Evolutionary conservation across 1,140 invertebrate genomes (phyloP).

Genomic region (Drosophila sproati): DNA sequence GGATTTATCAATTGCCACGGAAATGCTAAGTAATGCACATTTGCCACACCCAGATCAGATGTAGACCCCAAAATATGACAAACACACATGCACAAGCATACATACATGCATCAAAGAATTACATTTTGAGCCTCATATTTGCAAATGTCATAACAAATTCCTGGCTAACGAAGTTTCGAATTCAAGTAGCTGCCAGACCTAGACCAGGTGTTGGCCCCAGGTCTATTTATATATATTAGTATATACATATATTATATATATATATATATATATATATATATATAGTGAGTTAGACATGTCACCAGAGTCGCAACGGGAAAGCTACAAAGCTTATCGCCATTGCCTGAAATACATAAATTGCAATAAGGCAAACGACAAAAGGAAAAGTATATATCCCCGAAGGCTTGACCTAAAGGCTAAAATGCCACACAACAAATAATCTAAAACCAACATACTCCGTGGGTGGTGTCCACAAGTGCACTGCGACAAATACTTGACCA

Average conservation of each 20-base stretch:
- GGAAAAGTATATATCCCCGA: constrained; percentile 51
- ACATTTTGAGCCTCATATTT: constrained; percentile 41
- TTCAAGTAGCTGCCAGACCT: constrained; percentile 44
- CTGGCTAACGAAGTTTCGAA: constrained; percentile 54
- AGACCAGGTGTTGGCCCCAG: constrained; percentile 56
- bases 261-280: constrained; percentile 13
- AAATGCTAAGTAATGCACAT: constrained; percentile 67
- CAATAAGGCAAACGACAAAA: constrained; percentile 61
- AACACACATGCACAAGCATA: constrained; percentile 2
- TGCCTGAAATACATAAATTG: constrained; percentile 69
- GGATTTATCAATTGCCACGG: constrained; percentile 65
- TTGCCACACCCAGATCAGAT: constrained; percentile 58
- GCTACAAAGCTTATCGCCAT: constrained; percentile 26
- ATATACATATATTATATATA: background rate
- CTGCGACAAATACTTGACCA: background rate
- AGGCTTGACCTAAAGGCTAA: constrained; percentile 54
- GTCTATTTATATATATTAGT: constrained; percentile 36
- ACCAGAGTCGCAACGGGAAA: constrained; percentile 43
- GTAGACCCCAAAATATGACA: constrained; percentile 35
- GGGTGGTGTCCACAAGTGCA: constrained; percentile 45
- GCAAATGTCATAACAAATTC: constrained; percentile 74
- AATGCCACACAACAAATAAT: background rate
- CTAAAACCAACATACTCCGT: constrained; percentile 29
- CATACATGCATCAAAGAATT: constrained; percentile 15
- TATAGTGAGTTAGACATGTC: constrained; percentile 12